Base-by-base conservation (phyloP, 2,797 vertebrate species). In the Cyprinella venusta region DNA sequence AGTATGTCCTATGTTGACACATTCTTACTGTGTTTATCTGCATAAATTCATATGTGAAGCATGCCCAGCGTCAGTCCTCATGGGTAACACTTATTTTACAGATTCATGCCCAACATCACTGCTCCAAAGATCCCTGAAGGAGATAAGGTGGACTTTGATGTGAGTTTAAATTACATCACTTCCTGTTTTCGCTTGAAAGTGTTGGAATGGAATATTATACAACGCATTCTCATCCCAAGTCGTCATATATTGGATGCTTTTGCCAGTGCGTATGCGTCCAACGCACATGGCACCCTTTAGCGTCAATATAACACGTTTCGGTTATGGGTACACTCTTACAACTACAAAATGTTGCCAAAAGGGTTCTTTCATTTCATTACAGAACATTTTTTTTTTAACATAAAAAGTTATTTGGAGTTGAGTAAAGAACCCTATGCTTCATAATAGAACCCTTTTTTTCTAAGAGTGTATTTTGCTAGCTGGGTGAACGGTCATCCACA, bases 111-210 rank as follows among this genome's bases (percentile, higher is more conserved):
- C 18, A 63, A 90, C 63, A 87, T 94, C 40, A 7, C 90, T 7
- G 88, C 90, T 80, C 94, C 93, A 50, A 94, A 94, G 91, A 90
- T 94, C 74, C 93, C 93, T 3, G 92, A 94, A 56, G 94, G 93
- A 89, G 94, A 94, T 0, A 94, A 93, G 86, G 93, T 94, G 5
- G 93, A 94, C 87, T 94, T 94, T 91, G 94, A 95, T 85, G 94
- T 94, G 74, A 94, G 10, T 78, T 52, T 24, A 18, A 56, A 26
- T 45, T 6, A 24, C 64, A 70, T 71, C 50, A 33, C 21, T 65
- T 45, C 30, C 45, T 78, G 12, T 21, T 54, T 19, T 72, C 2
- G 8, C 8, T 59, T 50, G 4, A 75, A 33, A 74, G 50, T 76
- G 30, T 56, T 42, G 6, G 18, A 63, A 33, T 48, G 59, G 19